Evolutionary conservation across 2,797 vertebrate genomes (phyloP).

Genomic region (Toxotes lorentzi): DNA sequence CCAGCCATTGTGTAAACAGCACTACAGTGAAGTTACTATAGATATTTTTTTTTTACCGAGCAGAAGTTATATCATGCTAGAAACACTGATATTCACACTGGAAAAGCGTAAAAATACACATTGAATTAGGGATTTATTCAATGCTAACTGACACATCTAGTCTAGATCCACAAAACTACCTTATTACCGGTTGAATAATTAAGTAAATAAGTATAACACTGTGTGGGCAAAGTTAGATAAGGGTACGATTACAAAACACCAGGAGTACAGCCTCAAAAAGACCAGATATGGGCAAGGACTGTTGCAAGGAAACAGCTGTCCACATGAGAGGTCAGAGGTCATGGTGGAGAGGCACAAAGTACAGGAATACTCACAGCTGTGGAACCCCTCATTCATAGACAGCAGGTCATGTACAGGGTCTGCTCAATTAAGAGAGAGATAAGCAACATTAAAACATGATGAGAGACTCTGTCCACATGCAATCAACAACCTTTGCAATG

Average conservation of each 20-base stretch:
- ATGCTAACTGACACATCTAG: too few relatives aligned
- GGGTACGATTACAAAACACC: constrained; percentile 18
- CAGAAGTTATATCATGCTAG: constrained; percentile 26
- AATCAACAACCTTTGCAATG: not conserved
- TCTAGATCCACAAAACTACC: not conserved
- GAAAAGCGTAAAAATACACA: not conserved
- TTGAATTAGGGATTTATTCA: not conserved
- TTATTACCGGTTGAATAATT: not conserved
- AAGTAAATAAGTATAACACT: not conserved
- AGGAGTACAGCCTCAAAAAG: constrained; percentile 18
- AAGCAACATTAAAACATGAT: not conserved
- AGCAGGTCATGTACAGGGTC: not conserved
- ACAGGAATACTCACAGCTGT: constrained; percentile 36
- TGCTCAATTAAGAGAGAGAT: not conserved
- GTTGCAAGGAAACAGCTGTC: constrained; percentile 59
- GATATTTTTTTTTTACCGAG: constrained; percentile 5
- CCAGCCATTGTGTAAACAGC: constrained; percentile 75
- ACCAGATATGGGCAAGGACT: constrained; percentile 48
- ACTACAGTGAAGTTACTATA: constrained; percentile 49
- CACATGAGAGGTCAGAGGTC: constrained; percentile 46
- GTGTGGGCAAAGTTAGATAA: not conserved
- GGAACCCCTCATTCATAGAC: constrained; percentile 6
- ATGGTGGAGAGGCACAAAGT: constrained; percentile 2
- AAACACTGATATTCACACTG: not conserved
- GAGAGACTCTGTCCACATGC: not conserved